Evolutionary conservation across 2,113 vertebrate species (phyloP), one percentile per base, ranked within the genome.

Genomic region (Hippocampus barbouri): DNA sequence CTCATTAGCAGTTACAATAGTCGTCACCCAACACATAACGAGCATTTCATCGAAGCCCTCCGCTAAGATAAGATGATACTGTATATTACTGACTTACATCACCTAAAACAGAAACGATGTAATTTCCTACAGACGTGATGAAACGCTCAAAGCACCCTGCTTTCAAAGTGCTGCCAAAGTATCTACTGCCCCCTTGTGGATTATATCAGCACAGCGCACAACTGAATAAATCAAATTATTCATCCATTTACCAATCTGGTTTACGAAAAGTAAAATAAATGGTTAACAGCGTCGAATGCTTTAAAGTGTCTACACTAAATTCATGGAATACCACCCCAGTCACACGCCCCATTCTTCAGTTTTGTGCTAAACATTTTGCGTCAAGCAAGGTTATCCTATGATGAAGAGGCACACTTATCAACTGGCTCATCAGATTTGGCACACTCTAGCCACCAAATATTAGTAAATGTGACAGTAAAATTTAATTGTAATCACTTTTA

Each of bases 401-500:
- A n/a, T 10, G 51, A 54, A 54, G 51, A 54, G 15, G 6, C 16
- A 6, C 5, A 20, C 15, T 18, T 34, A 40, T n/a, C 20, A 41
- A 1, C 9, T 40, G 20, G 20, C 9, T 12, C 20, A 20, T 38
- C 30, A 38, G 18, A 20, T 62, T 21, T 40, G 15, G 16, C 18
- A 20, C 34, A 62, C 18, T 43, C 5, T 5, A 20, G 20, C 21
- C 9, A 15, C 9, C 1, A 45, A 65, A 65, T 65, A 2, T 65
- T 25, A 43, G 54, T 14, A 57, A 71, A 77, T 64, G 3, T 0
- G 9, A 62, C 2, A 10, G 12, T 10, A 4, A 20, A 20, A 61
- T 76, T 60, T 43, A 2, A 76, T 85, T 89, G 91, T 91, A 80
- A 86, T 79, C 71, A 81, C 81, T 71, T 92, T 93, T 93, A 93